Evolutionary conservation across 2,888 invertebrate species (phyloP), one percentile per base, ranked within the genome.

Genomic region (Drosophila histrio): DNA sequence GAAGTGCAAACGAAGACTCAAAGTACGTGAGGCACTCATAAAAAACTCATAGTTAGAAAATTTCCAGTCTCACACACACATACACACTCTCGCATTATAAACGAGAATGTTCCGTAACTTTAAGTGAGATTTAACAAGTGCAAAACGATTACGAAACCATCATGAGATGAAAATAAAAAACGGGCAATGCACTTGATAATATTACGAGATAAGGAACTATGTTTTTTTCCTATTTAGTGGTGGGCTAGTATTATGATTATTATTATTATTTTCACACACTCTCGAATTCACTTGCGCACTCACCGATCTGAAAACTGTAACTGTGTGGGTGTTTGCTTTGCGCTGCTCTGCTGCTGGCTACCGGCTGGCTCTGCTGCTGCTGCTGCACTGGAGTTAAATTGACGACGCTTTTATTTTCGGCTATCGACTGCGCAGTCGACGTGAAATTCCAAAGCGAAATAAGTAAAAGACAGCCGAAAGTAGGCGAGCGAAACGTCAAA

Each of bases 361-460:
- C 80, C 88, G 88, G 86, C 79, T 87, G 86, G 86, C 86, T 85
- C 83, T 83, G 81, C 87, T 88, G 84, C 80, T 82, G 84, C 90
- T 89, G 77, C 81, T 91, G 84, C 87, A 89, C 91, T 91, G 90
- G 91, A 91, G 87, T 77, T 82, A 86, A 81, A 76, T 88, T 49
- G 78, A 65, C 79, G 76, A 83, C 88, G 87, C 76, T 88, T 87
- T 88, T 84, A 80, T 88, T 88, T 87, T 88, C 64, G 72, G 62
- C 63, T 63, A 36, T 52, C 38, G 82, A 53, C 79, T 30, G 47
- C 70, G 70, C 26, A 71, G 86, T 49, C 65, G 66, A 70, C 63
- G 77, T 64, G 78, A 87, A 78, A 87, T 84, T 84, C 84, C 84
- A 84, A 83, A 83, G 80, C 63, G 72, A 77, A 85, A 82, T 61